Evolutionary conservation across 2,888 invertebrate genomes (phyloP).

Genomic region (Dasysyrphus albostriatus): DNA sequence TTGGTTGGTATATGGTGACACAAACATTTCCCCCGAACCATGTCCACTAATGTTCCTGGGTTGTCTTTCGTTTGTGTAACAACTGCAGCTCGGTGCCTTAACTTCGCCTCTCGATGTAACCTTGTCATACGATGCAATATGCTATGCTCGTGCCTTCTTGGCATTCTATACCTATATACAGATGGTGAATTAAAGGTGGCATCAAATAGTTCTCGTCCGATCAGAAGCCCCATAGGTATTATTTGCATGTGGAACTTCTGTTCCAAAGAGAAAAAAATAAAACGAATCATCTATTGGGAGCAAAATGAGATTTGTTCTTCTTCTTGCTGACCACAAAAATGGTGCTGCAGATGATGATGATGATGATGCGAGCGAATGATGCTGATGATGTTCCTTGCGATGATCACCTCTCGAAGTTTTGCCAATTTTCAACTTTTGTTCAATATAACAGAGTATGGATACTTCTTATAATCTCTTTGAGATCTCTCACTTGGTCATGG

Average conservation of each 20-base stretch:
- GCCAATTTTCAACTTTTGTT: constrained; percentile 69
- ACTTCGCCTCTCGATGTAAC: constrained; percentile 15
- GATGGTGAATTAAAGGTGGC: constrained; percentile 67
- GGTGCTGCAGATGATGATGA: constrained; percentile 44
- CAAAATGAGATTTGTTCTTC: constrained; percentile 27
- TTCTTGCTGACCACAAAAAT: constrained; percentile 54
- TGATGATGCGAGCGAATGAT: constrained; percentile 49
- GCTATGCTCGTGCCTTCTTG: constrained; percentile 52
- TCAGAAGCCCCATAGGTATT: constrained; percentile 49
- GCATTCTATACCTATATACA: constrained; percentile 38
- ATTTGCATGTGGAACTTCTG: constrained; percentile 73
- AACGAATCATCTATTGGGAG: constrained; percentile 38
- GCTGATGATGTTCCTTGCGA: constrained; percentile 41
- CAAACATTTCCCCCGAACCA: constrained; percentile 61
- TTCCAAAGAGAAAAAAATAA: constrained; percentile 22
- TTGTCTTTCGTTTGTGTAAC: constrained; percentile 50
- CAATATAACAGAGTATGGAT: constrained; percentile 20
- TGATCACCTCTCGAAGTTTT: constrained; percentile 58
- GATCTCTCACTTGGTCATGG: constrained; percentile 58
- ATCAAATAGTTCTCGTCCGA: constrained; percentile 72
- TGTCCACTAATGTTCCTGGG: constrained; percentile 53
- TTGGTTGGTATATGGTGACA: constrained; percentile 72
- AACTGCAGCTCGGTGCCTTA: constrained; percentile 30
- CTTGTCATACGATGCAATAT: constrained; percentile 24
- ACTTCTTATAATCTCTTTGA: constrained; percentile 49